phyloP scores from a whole-genome alignment of 2,888 invertebrate species.

The Anoplius nigerrimus region DNA sequence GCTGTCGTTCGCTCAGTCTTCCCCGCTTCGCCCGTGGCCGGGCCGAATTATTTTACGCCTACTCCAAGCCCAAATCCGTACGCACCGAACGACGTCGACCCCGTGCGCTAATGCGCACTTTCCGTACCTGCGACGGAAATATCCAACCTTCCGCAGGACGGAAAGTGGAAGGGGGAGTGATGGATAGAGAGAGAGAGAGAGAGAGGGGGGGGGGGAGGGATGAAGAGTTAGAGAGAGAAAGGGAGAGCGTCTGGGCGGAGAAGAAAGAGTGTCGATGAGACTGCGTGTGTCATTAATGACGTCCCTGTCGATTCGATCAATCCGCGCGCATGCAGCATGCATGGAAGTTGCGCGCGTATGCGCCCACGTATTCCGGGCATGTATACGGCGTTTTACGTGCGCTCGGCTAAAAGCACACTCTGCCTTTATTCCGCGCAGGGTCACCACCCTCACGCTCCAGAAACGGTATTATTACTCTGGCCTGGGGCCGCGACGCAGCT shows the following conservation, averaged over 20 bases:
- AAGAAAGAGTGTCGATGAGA: neutral
- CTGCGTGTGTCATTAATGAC: neutral
- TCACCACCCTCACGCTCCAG: constrained; percentile 36
- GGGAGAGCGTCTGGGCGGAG: neutral
- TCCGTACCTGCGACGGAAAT: constrained; percentile 39
- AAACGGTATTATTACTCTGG: neutral
- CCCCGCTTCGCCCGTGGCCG: constrained; percentile 22
- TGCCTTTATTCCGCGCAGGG: constrained; percentile 21
- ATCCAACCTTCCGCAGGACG: neutral
- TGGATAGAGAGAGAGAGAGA: too few relatives aligned
- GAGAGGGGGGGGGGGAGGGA: too few relatives aligned
- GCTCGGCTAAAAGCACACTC: constrained; percentile 21
- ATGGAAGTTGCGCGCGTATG: too few relatives aligned
- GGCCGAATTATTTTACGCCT: constrained; percentile 28
- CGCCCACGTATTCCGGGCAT: too few relatives aligned
- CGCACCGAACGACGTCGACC: constrained; percentile 25
- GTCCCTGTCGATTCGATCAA: constrained; percentile 24
- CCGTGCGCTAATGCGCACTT: constrained; percentile 9
- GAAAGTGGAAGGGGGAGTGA: too few relatives aligned
- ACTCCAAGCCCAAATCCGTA: constrained; percentile 30
- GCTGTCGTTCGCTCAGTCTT: constrained; percentile 44
- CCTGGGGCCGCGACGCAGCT: neutral
- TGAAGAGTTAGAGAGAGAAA: too few relatives aligned
- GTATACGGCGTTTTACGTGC: constrained; percentile 3
- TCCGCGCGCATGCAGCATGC: neutral